Conservation (phyloP, 2,888 invertebrate species). For the Sarcophaga carnaria region DNA sequence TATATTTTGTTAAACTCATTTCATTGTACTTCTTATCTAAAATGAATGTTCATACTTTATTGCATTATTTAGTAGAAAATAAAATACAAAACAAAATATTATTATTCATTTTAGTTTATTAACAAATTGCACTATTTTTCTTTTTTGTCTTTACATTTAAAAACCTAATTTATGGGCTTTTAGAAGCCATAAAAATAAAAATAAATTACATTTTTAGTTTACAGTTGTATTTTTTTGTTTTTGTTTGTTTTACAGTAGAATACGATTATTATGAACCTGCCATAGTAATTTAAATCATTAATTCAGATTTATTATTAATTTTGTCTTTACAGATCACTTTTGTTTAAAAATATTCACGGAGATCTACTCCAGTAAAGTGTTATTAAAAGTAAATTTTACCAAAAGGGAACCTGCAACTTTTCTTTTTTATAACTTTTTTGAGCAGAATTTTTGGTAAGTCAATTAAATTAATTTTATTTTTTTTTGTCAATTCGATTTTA, state of each 20-base stretch:
- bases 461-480: constrained; percentile 2
- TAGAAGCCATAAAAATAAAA: constrained; percentile 63
- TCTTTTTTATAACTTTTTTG: no score
- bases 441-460: neutral
- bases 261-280: constrained; percentile 19
- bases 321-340: neutral
- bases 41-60: constrained; percentile 63
- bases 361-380: neutral
- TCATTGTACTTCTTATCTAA: constrained; percentile 62
- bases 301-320: neutral
- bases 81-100: no score
- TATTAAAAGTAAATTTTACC: neutral
- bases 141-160: constrained; percentile 49
- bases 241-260: constrained; percentile 31
- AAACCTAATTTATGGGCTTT: constrained; percentile 67
- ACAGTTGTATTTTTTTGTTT: constrained; percentile 8
- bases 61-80: neutral
- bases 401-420: no score
- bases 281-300: neutral
- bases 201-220: constrained; percentile 60
- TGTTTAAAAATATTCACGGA: neutral
- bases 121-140: constrained; percentile 70
- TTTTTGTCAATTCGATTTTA: neutral
- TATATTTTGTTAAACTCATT: constrained; percentile 27
- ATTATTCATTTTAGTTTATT: constrained; percentile 59